Evolutionary conservation across 1,140 invertebrate species (phyloP).

Genomic region (Drosophila ohnishii): DNA sequence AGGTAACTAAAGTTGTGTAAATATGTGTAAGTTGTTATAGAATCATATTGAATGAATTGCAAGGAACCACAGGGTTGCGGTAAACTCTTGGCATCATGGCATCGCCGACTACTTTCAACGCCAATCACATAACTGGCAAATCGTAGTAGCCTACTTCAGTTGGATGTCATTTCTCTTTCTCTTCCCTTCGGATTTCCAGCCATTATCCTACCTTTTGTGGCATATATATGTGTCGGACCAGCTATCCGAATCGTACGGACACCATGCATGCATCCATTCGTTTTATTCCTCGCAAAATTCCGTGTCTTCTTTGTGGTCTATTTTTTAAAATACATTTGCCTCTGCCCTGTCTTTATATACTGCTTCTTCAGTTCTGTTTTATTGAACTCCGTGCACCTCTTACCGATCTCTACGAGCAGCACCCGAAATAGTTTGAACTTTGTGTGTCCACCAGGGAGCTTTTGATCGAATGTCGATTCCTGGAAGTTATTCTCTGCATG

Average conservation of each 20-base stretch:
- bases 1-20: conserved; percentile 84
- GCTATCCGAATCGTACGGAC: conserved; percentile 46
- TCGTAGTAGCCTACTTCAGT: conserved; percentile 68
- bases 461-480: conserved; percentile 29
- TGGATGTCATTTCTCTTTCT: conserved; percentile 58
- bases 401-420: conserved; percentile 48
- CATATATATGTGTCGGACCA: conserved; percentile 56
- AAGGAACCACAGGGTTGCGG: conserved; percentile 75
- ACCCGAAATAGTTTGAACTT: conserved; percentile 35
- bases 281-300: conserved; percentile 50
- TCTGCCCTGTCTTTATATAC: conserved; percentile 37
- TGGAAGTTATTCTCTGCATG: conserved; percentile 42
- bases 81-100: conserved; percentile 62
- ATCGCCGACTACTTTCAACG: conserved; percentile 67
- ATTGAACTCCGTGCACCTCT: conserved; percentile 55
- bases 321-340: conserved; percentile 48
- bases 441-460: conserved; percentile 38
- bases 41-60: conserved; percentile 71
- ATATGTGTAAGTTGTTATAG: conserved; percentile 62
- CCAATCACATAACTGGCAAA: conserved; percentile 70
- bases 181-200: conserved; percentile 32
- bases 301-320: conserved; percentile 50
- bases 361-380: conserved; percentile 60
- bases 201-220: conserved; percentile 47
- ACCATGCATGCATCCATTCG: conserved; percentile 61